These are phyloP conservation scores for Listronotus bonariensis DNA, from an alignment of 1,140 invertebrate species.

Conservation along the genomic window DNA sequence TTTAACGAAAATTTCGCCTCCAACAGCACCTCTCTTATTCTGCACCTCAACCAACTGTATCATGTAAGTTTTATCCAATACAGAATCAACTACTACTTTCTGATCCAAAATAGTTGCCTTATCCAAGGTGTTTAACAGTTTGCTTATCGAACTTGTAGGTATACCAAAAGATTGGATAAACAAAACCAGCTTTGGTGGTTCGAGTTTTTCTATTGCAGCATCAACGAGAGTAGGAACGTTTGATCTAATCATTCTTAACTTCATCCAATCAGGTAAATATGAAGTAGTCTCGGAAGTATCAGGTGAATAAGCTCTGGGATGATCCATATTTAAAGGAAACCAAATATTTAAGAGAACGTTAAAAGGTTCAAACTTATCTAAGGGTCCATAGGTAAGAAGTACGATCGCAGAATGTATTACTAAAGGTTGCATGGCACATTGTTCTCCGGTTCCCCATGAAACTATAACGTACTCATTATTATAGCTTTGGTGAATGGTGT, in stretches of 20 bases:
- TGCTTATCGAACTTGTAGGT: constrained; percentile 83
- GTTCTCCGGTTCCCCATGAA: constrained; percentile 82
- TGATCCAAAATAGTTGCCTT: constrained; percentile 69
- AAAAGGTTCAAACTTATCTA: constrained; percentile 62
- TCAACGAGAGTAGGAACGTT: constrained; percentile 81
- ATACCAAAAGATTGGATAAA: constrained; percentile 97
- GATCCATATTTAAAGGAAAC: constrained; percentile 69
- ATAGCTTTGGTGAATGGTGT: constrained; percentile 71
- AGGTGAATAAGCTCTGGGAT: constrained; percentile 79
- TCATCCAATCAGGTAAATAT: constrained; percentile 92
- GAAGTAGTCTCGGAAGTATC: constrained; percentile 86
- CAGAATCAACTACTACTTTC: constrained; percentile 71
- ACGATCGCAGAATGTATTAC: constrained; percentile 96
- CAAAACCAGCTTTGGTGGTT: constrained; percentile 87
- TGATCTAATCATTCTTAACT: constrained; percentile 90
- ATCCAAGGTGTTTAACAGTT: constrained; percentile 77
- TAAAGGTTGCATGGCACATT: constrained; percentile 83
- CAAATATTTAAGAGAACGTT: constrained; percentile 76
- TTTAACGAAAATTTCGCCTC: constrained; percentile 77
- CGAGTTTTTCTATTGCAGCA: constrained; percentile 83
- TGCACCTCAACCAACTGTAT: constrained; percentile 89
- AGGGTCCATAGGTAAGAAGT: constrained; percentile 78
- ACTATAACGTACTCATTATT: constrained; percentile 69
- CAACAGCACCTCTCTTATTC: constrained; percentile 82
- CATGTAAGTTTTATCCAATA: constrained; percentile 89